Evolutionary conservation across 2,888 invertebrate genomes (phyloP).

Genomic region (Hofmannophila pseudospretella): DNA sequence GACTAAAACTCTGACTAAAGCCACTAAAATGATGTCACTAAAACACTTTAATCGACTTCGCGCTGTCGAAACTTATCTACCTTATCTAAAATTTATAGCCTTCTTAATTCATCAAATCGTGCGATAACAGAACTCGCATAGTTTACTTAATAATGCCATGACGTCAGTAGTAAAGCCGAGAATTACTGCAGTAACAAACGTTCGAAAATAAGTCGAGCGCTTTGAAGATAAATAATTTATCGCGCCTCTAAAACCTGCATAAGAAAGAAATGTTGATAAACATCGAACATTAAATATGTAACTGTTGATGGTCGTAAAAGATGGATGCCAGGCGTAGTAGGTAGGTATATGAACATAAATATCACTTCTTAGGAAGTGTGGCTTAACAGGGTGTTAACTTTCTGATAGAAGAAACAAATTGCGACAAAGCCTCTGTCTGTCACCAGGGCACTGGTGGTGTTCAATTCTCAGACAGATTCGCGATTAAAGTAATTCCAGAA

Average conservation of each 20-base stretch:
- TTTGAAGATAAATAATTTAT: conserved; percentile 77
- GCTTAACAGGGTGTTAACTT: too few species aligned
- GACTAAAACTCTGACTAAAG: conserved; percentile 42
- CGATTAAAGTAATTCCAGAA: too few species aligned
- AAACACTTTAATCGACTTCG: conserved; percentile 37
- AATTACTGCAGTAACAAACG: conserved; percentile 65
- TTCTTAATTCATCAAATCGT: conserved; percentile 37
- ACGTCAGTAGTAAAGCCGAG: conserved; percentile 49
- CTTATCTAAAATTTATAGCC: conserved; percentile 39
- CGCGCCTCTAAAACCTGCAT: conserved; percentile 72
- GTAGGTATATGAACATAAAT: conserved; percentile 64
- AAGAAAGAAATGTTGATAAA: conserved; percentile 78
- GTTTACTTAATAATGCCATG: conserved; percentile 53
- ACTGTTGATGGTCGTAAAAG: conserved; percentile 75
- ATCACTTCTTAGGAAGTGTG: conserved; percentile 69
- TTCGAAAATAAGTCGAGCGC: conserved; percentile 66
- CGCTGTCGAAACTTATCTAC: conserved; percentile 51
- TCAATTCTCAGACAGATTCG: too few species aligned
- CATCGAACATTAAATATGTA: conserved; percentile 77
- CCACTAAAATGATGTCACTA: conserved; percentile 52
- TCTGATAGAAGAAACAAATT: too few species aligned
- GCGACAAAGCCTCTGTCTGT: too few species aligned
- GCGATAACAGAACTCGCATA: conserved; percentile 35
- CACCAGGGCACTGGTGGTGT: too few species aligned
- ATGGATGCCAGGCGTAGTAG: conserved; percentile 67